A percentile compares a stretch with the other conserved stretches of the same genome.
phyloP scores from a whole-genome alignment of 2,888 invertebrate species.

The Linnaemya vulpina region DNA sequence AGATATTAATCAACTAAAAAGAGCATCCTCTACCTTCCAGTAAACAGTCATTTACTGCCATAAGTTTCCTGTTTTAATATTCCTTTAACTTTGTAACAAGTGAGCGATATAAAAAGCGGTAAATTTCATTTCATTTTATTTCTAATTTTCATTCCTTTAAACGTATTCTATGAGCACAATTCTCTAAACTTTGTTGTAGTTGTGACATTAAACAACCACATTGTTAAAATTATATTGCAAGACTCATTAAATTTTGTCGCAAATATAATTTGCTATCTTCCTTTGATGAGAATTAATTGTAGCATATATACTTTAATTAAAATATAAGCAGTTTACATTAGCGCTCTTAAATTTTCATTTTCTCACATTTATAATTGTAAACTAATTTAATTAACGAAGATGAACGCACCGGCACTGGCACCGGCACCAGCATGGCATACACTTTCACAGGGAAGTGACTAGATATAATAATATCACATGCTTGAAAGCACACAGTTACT shows the following conservation, averaged over 20 bases:
- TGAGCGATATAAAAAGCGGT: too few species aligned
- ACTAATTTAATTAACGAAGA: slow-evolving; percentile 66
- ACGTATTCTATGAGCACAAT: neutral
- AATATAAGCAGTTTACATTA: slow-evolving; percentile 67
- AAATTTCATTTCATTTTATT: too few species aligned
- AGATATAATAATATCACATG: slow-evolving; percentile 40
- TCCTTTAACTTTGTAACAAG: too few species aligned
- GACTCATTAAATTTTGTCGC: slow-evolving; percentile 54
- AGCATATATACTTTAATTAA: slow-evolving; percentile 59
- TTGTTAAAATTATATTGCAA: slow-evolving; percentile 22
- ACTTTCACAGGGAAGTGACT: slow-evolving; percentile 11
- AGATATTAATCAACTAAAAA: too few species aligned
- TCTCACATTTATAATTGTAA: slow-evolving; percentile 66
- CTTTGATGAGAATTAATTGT: slow-evolving; percentile 64
- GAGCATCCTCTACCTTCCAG: too few species aligned
- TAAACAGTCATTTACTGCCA: too few species aligned
- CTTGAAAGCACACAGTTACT: slow-evolving; percentile 41
- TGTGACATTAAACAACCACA: slow-evolving; percentile 6
- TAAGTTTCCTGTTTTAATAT: too few species aligned
- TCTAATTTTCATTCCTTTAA: neutral
- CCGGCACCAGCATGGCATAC: slow-evolving; percentile 29
- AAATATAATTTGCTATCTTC: slow-evolving; percentile 45
- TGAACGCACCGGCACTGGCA: slow-evolving; percentile 46
- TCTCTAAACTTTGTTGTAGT: neutral
- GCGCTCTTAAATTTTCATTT: slow-evolving; percentile 67